A percentile compares a stretch with the other conserved stretches of the same genome.
phyloP scores from a whole-genome alignment of 2,113 vertebrate genomes.

The Bambusicola thoracicus region DNA sequence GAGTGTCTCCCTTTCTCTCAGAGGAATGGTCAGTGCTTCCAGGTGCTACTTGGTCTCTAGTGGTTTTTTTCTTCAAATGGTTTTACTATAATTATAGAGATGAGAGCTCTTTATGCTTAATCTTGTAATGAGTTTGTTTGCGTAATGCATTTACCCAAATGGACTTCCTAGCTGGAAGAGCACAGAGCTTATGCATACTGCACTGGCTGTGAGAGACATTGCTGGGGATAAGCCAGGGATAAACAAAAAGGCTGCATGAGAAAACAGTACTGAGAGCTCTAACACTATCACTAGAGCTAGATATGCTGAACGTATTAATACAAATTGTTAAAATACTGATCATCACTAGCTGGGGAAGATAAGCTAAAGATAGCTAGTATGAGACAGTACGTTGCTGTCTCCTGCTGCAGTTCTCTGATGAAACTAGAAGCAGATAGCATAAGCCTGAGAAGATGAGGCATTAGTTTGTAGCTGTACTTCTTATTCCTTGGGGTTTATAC shows the following conservation, averaged over 20 bases:
- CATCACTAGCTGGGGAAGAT: background rate
- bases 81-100: slow-evolving; percentile 15
- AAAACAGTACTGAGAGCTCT: background rate
- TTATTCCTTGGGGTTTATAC: background rate
- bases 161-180: background rate
- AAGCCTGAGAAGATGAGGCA: background rate
- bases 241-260: background rate
- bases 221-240: background rate
- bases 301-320: background rate
- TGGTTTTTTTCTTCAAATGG: background rate
- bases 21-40: background rate
- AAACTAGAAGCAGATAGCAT: background rate
- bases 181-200: background rate
- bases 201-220: background rate
- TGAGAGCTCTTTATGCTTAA: background rate
- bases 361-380: background rate
- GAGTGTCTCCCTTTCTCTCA: background rate
- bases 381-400: background rate
- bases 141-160: background rate
- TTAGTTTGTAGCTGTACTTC: background rate
- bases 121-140: slow-evolving; percentile 26
- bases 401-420: background rate
- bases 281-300: background rate
- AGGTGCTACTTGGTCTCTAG: background rate
- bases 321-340: background rate